Conservation (phyloP, 2,888 invertebrate genomes). For the Geophilus truncorum region DNA sequence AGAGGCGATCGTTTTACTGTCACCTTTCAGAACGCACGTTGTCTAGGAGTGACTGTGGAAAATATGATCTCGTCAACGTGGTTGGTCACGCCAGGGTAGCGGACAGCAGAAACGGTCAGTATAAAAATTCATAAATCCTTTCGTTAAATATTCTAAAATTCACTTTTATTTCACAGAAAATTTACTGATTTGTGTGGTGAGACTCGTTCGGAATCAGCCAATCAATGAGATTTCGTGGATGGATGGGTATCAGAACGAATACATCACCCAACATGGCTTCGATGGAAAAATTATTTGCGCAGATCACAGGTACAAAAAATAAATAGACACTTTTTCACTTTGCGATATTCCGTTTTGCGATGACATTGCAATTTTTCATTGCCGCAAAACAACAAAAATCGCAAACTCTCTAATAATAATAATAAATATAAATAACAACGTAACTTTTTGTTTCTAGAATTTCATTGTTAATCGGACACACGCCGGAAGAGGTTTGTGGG, state of each 20-base stretch:
- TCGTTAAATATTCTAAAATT: background rate
- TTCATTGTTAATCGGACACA: conserved; percentile 78
- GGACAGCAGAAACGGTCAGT: background rate
- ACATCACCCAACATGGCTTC: conserved; percentile 79
- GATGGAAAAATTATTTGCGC: conserved; percentile 85
- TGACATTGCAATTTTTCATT: too few species aligned
- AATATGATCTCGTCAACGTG: conserved; percentile 28
- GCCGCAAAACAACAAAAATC: too few species aligned
- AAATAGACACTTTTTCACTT: too few species aligned
- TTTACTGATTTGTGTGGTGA: conserved; percentile 55
- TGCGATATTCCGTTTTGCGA: too few species aligned
- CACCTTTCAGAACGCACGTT: background rate
- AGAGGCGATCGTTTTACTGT: conserved; percentile 30
- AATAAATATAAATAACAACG: background rate
- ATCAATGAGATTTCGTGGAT: conserved; percentile 59
- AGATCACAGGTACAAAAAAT: conserved; percentile 60
- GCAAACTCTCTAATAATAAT: too few species aligned
- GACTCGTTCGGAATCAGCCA: conserved; percentile 64
- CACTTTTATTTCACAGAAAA: background rate
- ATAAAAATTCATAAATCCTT: background rate
- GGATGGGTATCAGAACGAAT: conserved; percentile 72
- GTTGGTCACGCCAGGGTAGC: background rate
- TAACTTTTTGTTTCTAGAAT: conserved; percentile 56
- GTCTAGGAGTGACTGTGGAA: conserved; percentile 25
- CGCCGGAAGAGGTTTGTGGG: conserved; percentile 84